A percentile compares a stretch with the other conserved stretches of the same genome.
phyloP scores from a whole-genome alignment of 1,140 invertebrate species.

The Aporrectodea caliginosa region DNA sequence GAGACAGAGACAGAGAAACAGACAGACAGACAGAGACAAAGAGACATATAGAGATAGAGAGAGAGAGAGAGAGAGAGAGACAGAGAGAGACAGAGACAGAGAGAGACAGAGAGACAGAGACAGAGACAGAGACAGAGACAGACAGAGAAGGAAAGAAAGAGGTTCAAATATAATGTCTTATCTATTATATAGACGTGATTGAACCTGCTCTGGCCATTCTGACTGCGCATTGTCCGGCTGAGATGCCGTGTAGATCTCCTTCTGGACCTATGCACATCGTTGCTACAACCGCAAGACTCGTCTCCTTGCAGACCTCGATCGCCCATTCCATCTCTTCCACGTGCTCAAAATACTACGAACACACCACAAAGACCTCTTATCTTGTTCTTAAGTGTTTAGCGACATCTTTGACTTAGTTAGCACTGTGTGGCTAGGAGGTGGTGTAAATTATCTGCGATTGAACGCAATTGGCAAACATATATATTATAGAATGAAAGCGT shows the following conservation, averaged over 20 bases:
- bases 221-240: slow-evolving; percentile 53
- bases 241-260: slow-evolving; percentile 52
- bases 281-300: slow-evolving; percentile 47
- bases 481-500: background rate
- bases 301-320: slow-evolving; percentile 49
- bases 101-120: no score
- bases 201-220: slow-evolving; percentile 53
- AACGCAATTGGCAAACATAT: background rate
- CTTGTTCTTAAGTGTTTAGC: background rate
- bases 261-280: slow-evolving; percentile 57
- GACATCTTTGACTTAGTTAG: background rate
- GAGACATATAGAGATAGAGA: background rate
- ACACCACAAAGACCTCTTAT: slow-evolving; percentile 6
- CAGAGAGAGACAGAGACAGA: no score
- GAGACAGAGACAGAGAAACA: no score
- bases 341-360: slow-evolving; percentile 56
- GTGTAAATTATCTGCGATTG: background rate
- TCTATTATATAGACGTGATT: background rate
- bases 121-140: no score
- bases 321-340: slow-evolving; percentile 58
- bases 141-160: background rate
- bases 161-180: background rate
- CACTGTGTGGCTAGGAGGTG: background rate
- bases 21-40: background rate
- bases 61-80: no score